Conservation (phyloP, 2,113 vertebrate species). For the Ctenodactylus gundi region DNA sequence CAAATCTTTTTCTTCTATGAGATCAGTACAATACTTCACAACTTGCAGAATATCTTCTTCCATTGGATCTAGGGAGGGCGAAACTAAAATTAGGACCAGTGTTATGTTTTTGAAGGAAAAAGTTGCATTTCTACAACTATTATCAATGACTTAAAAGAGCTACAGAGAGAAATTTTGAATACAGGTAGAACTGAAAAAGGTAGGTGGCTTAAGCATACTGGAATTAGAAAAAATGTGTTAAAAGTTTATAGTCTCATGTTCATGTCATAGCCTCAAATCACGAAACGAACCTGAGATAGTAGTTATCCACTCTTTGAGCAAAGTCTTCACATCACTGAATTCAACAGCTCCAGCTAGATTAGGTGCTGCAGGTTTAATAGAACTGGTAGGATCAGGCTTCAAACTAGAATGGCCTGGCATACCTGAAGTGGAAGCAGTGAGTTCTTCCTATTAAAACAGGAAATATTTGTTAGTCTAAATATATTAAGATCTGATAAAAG, state of each 20-base stretch:
- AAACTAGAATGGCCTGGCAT: constrained; percentile 68
- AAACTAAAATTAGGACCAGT: not conserved
- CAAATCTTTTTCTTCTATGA: constrained; percentile 97
- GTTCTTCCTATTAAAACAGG: constrained; percentile 84
- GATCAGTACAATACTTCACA: constrained; percentile 97
- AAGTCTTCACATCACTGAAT: constrained; percentile 91
- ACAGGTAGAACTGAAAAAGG: not conserved
- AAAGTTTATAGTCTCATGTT: not conserved
- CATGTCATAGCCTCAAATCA: not conserved
- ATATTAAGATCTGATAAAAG: not conserved
- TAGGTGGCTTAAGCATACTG: not conserved
- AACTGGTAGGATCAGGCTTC: constrained; percentile 64
- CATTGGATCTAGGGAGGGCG: constrained; percentile 91
- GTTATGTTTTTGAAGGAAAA: not conserved
- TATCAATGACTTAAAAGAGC: not conserved
- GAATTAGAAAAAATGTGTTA: not conserved
- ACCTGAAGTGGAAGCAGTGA: constrained; percentile 83
- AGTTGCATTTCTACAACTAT: not conserved
- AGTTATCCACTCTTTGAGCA: constrained; percentile 97
- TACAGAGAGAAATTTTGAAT: not conserved
- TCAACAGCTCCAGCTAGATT: constrained; percentile 94
- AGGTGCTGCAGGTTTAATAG: constrained; percentile 83
- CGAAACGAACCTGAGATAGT: constrained; percentile 92
- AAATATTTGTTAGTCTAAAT: constrained; percentile 1
- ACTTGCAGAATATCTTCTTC: constrained; percentile 99